Conservation (phyloP, 1,140 invertebrate species). For the Ephestia elutella region DNA sequence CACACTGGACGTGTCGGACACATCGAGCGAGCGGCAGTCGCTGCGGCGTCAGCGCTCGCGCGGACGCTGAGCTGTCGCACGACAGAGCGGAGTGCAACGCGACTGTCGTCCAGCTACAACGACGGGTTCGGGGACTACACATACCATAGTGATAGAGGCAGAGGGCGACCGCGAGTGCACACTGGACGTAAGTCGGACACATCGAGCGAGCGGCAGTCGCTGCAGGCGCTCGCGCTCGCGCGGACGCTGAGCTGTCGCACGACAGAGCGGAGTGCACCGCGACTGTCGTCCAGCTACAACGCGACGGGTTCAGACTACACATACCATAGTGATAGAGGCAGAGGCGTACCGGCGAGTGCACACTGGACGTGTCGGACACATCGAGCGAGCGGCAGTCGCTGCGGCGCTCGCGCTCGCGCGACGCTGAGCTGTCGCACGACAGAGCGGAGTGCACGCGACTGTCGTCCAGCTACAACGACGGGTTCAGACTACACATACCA, state of each 20-base stretch:
- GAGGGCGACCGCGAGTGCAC: constrained; percentile 63
- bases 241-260: constrained; percentile 40
- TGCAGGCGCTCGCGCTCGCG: constrained; percentile 45
- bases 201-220: constrained; percentile 63
- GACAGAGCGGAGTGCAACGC: too few species aligned
- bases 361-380: too few species aligned
- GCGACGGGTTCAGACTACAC: constrained; percentile 73
- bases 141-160: constrained; percentile 63
- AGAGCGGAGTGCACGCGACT: too few species aligned
- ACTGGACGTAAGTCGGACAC: constrained; percentile 61
- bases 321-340: too few species aligned
- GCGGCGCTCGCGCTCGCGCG: too few species aligned
- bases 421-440: too few species aligned
- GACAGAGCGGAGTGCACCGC: constrained; percentile 41
- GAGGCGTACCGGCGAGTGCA: constrained; percentile 65
- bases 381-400: too few species aligned
- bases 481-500: constrained; percentile 49
- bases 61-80: too few species aligned
- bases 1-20: constrained; percentile 59
- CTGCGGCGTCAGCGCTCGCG: too few species aligned
- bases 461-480: too few species aligned
- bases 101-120: too few species aligned
- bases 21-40: constrained; percentile 63
- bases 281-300: constrained; percentile 52
- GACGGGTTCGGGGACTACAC: too few species aligned